A percentile compares a stretch with the other conserved stretches of the same genome.
Conservation (phyloP, 2,113 vertebrate species). For the Forbesichthys papilliferus region DNA sequence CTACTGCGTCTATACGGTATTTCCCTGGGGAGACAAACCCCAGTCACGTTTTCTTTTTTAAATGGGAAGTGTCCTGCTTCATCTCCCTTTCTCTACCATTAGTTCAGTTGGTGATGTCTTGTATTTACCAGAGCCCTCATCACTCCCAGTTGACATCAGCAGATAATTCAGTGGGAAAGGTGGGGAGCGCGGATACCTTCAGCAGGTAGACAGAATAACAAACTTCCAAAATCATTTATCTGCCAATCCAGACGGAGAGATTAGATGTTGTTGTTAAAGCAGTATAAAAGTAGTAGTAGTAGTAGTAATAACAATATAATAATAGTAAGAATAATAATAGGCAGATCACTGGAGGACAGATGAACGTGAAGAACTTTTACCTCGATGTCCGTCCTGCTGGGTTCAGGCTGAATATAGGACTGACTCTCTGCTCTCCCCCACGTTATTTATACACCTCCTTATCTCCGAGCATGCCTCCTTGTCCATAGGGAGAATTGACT, state of each 20-base stretch:
- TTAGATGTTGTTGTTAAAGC: slow-evolving; percentile 16
- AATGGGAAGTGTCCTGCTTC: slow-evolving; percentile 32
- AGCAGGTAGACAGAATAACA: slow-evolving; percentile 8
- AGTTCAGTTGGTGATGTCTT: slow-evolving; percentile 54
- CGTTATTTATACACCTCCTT: slow-evolving; percentile 39
- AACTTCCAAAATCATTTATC: slow-evolving; percentile 28
- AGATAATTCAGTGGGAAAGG: slow-evolving; percentile 44
- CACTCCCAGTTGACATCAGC: slow-evolving; percentile 68
- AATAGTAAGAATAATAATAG: not conserved
- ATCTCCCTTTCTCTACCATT: slow-evolving; percentile 29
- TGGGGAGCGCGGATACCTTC: no score
- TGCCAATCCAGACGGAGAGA: slow-evolving; percentile 22
- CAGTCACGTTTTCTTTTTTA: not conserved
- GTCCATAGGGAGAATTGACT: slow-evolving; percentile 39
- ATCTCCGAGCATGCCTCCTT: slow-evolving; percentile 30
- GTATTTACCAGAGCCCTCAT: slow-evolving; percentile 45
- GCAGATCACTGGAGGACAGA: slow-evolving; percentile 30
- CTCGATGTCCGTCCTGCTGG: not conserved
- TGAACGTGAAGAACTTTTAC: not conserved
- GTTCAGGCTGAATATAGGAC: not conserved
- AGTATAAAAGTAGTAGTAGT: no score
- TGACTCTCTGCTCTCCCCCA: slow-evolving; percentile 12
- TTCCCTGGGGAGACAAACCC: slow-evolving; percentile 34
- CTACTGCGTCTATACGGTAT: slow-evolving; percentile 32
- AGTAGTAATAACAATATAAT: no score